Evolutionary conservation across 2,797 vertebrate genomes (phyloP).

Genomic region (Sebastes jordani): DNA sequence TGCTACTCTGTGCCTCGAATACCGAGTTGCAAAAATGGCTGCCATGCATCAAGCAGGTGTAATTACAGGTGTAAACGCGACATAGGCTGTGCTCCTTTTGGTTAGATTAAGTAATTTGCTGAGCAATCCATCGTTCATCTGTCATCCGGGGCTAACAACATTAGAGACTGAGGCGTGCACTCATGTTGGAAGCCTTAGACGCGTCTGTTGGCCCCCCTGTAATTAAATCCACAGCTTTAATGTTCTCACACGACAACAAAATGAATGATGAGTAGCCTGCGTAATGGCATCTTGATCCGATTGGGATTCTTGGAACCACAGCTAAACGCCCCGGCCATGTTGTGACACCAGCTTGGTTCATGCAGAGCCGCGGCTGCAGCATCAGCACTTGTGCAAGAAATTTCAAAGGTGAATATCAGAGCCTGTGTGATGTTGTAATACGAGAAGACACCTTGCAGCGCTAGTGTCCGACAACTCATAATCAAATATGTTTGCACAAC

Average conservation of each 20-base stretch:
- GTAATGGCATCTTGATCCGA: slow-evolving; percentile 67
- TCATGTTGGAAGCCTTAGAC: slow-evolving; percentile 55
- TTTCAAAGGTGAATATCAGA: slow-evolving; percentile 11
- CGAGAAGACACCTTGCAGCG: slow-evolving; percentile 11
- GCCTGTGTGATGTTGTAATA: slow-evolving; percentile 7
- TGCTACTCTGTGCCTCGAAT: slow-evolving; percentile 41
- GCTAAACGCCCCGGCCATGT: slow-evolving; percentile 31
- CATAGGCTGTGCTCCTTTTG: slow-evolving; percentile 53
- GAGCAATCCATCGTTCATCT: slow-evolving; percentile 68
- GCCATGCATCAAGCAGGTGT: slow-evolving; percentile 63
- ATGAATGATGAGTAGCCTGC: slow-evolving; percentile 66
- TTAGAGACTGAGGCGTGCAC: slow-evolving; percentile 59
- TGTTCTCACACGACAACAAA: slow-evolving; percentile 61
- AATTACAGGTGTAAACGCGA: slow-evolving; percentile 71
- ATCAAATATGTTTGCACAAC: neutral
- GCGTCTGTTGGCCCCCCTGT: slow-evolving; percentile 60
- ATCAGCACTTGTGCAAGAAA: slow-evolving; percentile 46
- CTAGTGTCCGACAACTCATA: neutral
- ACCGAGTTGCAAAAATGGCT: slow-evolving; percentile 32
- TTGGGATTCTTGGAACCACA: slow-evolving; percentile 52
- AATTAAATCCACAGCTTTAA: slow-evolving; percentile 73
- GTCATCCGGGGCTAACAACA: slow-evolving; percentile 68
- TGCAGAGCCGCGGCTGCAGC: slow-evolving; percentile 30
- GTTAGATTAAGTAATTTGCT: slow-evolving; percentile 72
- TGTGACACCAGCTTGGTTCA: slow-evolving; percentile 40